phyloP scores from a whole-genome alignment of 2,888 invertebrate genomes.

The Apodemia duryi region DNA sequence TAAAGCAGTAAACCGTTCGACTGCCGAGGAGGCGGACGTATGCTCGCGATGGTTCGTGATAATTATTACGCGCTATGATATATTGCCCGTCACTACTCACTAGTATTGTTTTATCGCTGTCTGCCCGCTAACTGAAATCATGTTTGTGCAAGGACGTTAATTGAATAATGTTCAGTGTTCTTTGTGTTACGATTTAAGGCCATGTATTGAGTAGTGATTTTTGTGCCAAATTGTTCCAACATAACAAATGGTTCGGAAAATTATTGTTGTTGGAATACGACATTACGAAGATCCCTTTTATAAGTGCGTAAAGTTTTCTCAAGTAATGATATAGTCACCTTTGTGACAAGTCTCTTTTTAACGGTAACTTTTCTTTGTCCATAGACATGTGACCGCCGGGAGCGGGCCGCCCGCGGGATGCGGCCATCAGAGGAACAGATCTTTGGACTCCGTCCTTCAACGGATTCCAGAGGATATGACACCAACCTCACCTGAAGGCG shows the following conservation, averaged over 20 bases:
- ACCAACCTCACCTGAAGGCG: conserved; percentile 71
- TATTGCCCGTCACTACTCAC: conserved; percentile 28
- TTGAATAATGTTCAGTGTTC: conserved; percentile 39
- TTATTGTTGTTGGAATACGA: conserved; percentile 67
- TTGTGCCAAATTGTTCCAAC: conserved; percentile 41
- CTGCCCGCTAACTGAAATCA: conserved; percentile 43
- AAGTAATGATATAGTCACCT: neutral
- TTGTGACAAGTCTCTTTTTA: conserved; percentile 28
- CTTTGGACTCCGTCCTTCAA: conserved; percentile 93
- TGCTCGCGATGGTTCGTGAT: conserved; percentile 39
- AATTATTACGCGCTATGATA: conserved; percentile 43
- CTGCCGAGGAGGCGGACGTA: conserved; percentile 45
- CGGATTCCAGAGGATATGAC: conserved; percentile 91
- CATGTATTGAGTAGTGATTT: conserved; percentile 34
- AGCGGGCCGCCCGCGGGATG: conserved; percentile 75
- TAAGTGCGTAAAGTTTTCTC: conserved; percentile 41
- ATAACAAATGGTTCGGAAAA: conserved; percentile 68
- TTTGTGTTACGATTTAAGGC: conserved; percentile 18
- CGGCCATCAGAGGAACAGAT: conserved; percentile 92
- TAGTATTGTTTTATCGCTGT: conserved; percentile 50
- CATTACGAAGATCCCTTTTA: conserved; percentile 73
- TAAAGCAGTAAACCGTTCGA: conserved; percentile 36
- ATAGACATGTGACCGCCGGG: conserved; percentile 70
- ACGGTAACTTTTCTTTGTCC: conserved; percentile 44
- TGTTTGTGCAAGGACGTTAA: conserved; percentile 51